phyloP scores from a whole-genome alignment of 1,140 invertebrate genomes.

The Tetragonula clypearis region DNA sequence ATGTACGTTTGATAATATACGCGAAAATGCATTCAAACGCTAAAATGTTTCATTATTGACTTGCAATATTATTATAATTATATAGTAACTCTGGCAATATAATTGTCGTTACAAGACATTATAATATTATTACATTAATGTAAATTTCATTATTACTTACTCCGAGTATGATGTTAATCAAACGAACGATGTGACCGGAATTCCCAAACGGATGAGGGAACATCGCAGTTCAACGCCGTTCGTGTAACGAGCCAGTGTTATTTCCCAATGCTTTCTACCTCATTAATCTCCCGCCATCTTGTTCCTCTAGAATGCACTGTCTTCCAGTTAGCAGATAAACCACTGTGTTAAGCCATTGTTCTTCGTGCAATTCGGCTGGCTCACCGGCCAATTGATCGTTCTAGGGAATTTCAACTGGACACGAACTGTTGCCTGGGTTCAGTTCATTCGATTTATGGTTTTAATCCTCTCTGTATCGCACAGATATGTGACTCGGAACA shows the following conservation, averaged over 20 bases:
- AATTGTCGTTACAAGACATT: too few relatives aligned
- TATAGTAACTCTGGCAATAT: too few relatives aligned
- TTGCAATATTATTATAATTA: too few relatives aligned
- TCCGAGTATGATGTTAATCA: not conserved
- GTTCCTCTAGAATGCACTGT: not conserved
- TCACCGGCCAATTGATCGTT: not conserved
- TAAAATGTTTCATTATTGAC: too few relatives aligned
- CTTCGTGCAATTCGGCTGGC: not conserved
- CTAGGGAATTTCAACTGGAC: not conserved
- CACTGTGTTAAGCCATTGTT: not conserved
- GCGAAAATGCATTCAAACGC: not conserved
- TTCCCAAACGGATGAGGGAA: not conserved
- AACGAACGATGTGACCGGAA: not conserved
- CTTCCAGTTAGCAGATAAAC: not conserved
- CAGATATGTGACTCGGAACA: not conserved
- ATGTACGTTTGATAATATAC: not conserved
- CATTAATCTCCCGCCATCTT: not conserved
- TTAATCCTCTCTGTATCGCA: not conserved
- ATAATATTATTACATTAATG: too few relatives aligned
- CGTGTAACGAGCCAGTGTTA: not conserved
- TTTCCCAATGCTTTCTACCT: not conserved
- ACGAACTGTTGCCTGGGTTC: not conserved
- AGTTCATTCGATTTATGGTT: constrained; percentile 1
- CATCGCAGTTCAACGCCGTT: not conserved
- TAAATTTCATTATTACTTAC: not conserved